Conservation (phyloP, 1,140 invertebrate genomes). For the Orius insidiosus region DNA sequence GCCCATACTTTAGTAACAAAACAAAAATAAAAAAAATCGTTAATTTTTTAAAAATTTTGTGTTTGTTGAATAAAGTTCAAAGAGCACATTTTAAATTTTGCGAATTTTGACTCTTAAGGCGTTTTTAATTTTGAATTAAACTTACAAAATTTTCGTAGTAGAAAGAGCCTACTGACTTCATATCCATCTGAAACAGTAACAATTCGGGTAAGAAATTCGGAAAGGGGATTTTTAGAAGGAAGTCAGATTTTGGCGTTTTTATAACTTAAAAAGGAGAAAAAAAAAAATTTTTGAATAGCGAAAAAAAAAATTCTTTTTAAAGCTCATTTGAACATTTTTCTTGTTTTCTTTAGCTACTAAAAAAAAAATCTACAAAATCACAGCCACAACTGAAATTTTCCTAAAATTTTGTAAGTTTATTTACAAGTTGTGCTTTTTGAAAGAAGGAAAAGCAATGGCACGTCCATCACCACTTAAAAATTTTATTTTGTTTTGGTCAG, state of each 20-base stretch:
- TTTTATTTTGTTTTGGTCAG: slow-evolving; percentile 1
- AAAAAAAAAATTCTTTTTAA: slow-evolving; percentile 6
- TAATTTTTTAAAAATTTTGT: too few species aligned
- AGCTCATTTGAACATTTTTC: slow-evolving; percentile 8
- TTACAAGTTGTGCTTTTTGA: not conserved
- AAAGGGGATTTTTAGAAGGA: too few species aligned
- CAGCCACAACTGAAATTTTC: slow-evolving; percentile 13
- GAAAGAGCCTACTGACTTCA: slow-evolving; percentile 82
- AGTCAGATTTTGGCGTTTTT: too few species aligned
- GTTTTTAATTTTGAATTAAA: slow-evolving; percentile 22
- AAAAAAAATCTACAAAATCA: slow-evolving; percentile 4
- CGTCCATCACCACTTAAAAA: slow-evolving; percentile 18
- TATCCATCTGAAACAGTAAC: slow-evolving; percentile 64
- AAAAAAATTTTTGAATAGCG: slow-evolving; percentile 3
- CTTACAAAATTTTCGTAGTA: slow-evolving; percentile 89
- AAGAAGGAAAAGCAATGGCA: slow-evolving; percentile 14
- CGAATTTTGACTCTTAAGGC: too few species aligned
- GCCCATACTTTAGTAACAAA: too few species aligned
- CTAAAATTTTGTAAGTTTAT: slow-evolving; percentile 3
- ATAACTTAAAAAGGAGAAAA: slow-evolving; percentile 5
- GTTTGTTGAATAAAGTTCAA: too few species aligned
- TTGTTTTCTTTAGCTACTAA: not conserved
- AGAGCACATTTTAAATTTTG: too few species aligned
- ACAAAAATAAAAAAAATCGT: too few species aligned
- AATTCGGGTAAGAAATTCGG: slow-evolving; percentile 21